Conservation (phyloP, 2,888 invertebrate genomes). For the Clitarchus hookeri region DNA sequence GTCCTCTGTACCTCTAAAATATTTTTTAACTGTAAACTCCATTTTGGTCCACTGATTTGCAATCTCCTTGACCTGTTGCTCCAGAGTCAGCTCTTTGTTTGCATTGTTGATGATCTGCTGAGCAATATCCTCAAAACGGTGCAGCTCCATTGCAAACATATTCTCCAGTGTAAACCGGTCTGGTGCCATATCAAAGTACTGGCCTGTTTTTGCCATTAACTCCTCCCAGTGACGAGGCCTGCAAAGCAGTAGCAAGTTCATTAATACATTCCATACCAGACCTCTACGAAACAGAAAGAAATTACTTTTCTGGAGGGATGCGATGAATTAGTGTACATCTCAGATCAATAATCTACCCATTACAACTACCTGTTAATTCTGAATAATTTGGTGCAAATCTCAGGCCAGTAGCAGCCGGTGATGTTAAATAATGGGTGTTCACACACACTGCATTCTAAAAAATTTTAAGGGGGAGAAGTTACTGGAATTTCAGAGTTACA, state of each 20-base stretch:
- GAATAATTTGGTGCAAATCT: no score
- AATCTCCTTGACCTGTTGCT: conserved; percentile 83
- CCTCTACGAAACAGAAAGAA: no score
- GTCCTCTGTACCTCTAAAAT: conserved; percentile 73
- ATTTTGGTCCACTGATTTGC: conserved; percentile 66
- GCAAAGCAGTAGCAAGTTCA: background rate
- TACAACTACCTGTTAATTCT: no score
- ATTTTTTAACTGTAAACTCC: conserved; percentile 67
- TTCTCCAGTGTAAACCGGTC: conserved; percentile 89
- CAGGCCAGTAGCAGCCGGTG: no score
- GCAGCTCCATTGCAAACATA: conserved; percentile 91
- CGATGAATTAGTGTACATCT: no score
- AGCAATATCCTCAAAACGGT: conserved; percentile 82
- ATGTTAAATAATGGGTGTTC: no score
- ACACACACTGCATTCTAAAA: no score
- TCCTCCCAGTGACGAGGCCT: conserved; percentile 79
- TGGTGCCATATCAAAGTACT: conserved; percentile 84
- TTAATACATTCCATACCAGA: no score
- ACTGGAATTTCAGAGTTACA: no score
- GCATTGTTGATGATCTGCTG: conserved; percentile 87
- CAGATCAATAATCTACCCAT: no score
- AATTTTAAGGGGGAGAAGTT: no score
- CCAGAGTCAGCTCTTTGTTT: conserved; percentile 88
- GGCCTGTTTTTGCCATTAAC: conserved; percentile 82
- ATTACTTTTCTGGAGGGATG: no score